These are phyloP conservation scores for Drosophila multiciliata DNA, from an alignment of 2,888 invertebrate species.

Conservation along the genomic window DNA sequence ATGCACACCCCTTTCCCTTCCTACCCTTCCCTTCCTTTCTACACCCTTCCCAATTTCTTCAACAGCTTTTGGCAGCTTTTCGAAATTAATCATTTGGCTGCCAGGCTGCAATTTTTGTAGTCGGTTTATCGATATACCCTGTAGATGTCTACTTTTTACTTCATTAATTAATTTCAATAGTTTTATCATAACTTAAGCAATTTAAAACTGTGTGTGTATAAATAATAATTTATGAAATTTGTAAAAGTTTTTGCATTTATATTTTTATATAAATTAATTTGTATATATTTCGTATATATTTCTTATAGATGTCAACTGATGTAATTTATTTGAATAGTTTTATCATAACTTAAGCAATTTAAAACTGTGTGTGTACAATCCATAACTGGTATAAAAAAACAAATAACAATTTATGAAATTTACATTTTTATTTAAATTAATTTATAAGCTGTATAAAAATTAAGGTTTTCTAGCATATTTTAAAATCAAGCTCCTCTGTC, in stretches of 20 bases:
- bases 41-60: constrained; percentile 4
- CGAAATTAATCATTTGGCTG: constrained; percentile 78
- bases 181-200: background rate
- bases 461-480: constrained; percentile 8
- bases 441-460: background rate
- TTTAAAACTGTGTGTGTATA: background rate
- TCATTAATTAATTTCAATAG: too few species aligned
- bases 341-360: too few species aligned
- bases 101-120: constrained; percentile 50
- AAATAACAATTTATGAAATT: background rate
- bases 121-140: constrained; percentile 13
- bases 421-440: background rate
- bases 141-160: background rate
- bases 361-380: too few species aligned
- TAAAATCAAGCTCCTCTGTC: background rate
- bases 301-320: background rate
- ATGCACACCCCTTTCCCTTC: background rate
- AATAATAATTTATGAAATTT: background rate
- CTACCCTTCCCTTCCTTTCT: background rate
- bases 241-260: background rate
- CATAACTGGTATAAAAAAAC: too few species aligned
- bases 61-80: constrained; percentile 74
- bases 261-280: too few species aligned
- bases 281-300: background rate
- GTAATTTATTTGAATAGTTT: too few species aligned